These are phyloP conservation scores for Fistularia commersonii DNA, from an alignment of 2,797 vertebrate genomes.

Conservation along the genomic window DNA sequence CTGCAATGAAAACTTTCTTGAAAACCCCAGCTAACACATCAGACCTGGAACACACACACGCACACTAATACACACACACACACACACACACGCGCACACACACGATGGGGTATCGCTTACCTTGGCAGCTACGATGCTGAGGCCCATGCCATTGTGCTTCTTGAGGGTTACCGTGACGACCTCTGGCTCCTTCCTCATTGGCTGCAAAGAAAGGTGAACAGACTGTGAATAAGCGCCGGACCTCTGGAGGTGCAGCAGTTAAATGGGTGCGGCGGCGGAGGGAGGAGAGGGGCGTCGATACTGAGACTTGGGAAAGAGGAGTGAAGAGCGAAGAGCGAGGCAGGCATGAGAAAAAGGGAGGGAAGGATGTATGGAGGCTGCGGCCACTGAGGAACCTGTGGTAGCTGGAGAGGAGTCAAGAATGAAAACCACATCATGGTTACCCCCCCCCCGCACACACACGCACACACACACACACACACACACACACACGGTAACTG, in stretches of 20 bases:
- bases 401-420: slow-evolving; percentile 74
- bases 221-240: slow-evolving; percentile 33
- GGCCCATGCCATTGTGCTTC: slow-evolving; percentile 98
- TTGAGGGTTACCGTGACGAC: slow-evolving; percentile 96
- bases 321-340: slow-evolving; percentile 14
- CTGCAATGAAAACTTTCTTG: slow-evolving; percentile 5
- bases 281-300: neutral
- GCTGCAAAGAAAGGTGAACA: slow-evolving; percentile 61
- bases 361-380: slow-evolving; percentile 39
- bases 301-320: slow-evolving; percentile 21
- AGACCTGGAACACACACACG: too few relatives aligned
- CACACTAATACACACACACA: slow-evolving; percentile 1
- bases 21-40: too few relatives aligned
- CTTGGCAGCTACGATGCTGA: slow-evolving; percentile 98
- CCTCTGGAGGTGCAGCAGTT: slow-evolving; percentile 1
- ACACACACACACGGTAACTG: slow-evolving; percentile 14
- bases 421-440: slow-evolving; percentile 78
- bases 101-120: slow-evolving; percentile 68
- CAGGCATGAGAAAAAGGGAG: slow-evolving; percentile 33
- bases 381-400: slow-evolving; percentile 71
- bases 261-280: neutral
- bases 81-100: too few relatives aligned
- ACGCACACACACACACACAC: neutral
- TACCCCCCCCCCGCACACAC: slow-evolving; percentile 4
- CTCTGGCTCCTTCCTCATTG: slow-evolving; percentile 95